Conservation (phyloP, 2,113 vertebrate genomes). For the Rhinoptilus africanus region DNA sequence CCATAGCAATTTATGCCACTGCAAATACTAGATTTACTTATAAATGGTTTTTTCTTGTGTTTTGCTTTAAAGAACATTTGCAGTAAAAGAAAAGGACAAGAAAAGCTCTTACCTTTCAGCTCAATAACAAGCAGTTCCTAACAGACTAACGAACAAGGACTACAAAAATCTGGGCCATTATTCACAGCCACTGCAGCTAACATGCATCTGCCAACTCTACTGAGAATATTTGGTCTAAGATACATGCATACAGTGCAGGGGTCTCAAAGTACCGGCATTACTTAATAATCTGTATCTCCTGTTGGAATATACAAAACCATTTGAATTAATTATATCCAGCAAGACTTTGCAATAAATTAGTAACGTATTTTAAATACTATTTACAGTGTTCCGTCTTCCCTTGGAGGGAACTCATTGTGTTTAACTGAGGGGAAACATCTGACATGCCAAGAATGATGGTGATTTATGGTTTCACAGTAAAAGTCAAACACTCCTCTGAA, state of each 20-base stretch:
- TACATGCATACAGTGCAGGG: neutral
- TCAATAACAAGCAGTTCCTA: neutral
- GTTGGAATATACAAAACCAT: neutral
- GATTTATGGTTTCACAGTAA: slow-evolving; percentile 31
- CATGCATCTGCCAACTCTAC: neutral
- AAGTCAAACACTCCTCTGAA: slow-evolving; percentile 20
- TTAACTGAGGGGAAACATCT: neutral
- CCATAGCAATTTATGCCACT: neutral
- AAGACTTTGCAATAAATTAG: neutral
- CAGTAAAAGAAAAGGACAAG: neutral
- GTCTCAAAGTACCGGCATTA: neutral
- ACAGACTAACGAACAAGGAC: neutral
- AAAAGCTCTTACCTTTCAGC: neutral
- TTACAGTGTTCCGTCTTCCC: neutral
- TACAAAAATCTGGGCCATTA: neutral
- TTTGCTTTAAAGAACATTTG: neutral
- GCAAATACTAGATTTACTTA: neutral
- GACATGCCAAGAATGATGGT: neutral
- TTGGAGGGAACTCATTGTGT: slow-evolving; percentile 1
- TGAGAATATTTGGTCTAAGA: neutral
- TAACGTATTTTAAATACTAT: slow-evolving; percentile 5
- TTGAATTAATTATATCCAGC: neutral
- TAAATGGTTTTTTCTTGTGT: neutral
- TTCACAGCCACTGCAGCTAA: neutral
- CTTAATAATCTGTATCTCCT: neutral